Evolutionary conservation across 2,113 vertebrate genomes (phyloP).

Genomic region (Penelope pileata): DNA sequence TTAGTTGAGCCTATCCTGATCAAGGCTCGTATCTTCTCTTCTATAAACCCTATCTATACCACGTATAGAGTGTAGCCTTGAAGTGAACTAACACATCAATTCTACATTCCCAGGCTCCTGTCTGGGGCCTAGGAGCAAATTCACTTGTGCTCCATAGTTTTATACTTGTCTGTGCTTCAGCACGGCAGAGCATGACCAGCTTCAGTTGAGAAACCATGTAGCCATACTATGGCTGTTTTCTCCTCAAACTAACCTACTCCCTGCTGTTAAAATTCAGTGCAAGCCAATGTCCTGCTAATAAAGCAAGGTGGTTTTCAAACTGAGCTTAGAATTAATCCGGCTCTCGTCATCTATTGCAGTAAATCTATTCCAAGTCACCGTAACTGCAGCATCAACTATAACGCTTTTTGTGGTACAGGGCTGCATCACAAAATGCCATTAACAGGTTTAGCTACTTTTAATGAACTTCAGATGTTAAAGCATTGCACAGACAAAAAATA

Average conservation of each 20-base stretch:
- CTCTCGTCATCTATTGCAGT: neutral
- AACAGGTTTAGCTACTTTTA: neutral
- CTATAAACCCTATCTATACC: neutral
- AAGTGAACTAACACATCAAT: neutral
- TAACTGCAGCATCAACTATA: neutral
- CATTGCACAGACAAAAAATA: neutral
- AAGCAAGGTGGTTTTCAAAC: neutral
- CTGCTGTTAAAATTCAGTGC: neutral
- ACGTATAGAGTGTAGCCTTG: accelerated
- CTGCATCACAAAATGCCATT: neutral
- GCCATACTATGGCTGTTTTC: too few species aligned
- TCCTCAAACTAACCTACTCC: neutral
- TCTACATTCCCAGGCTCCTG: neutral
- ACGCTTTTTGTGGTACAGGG: neutral
- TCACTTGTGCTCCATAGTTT: neutral
- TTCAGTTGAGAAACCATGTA: neutral
- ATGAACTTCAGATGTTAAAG: neutral
- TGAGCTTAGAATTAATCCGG: neutral
- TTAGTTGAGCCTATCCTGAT: neutral
- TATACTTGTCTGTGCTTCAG: neutral
- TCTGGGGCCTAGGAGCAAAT: neutral
- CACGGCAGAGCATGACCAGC: neutral
- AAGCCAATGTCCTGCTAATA: neutral
- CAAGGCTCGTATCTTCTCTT: neutral
- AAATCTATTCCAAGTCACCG: neutral